Evolutionary conservation across 2,113 vertebrate genomes (phyloP), one percentile per base, ranked within the genome.

Genomic region (Ornithorhynchus anatinus): DNA sequence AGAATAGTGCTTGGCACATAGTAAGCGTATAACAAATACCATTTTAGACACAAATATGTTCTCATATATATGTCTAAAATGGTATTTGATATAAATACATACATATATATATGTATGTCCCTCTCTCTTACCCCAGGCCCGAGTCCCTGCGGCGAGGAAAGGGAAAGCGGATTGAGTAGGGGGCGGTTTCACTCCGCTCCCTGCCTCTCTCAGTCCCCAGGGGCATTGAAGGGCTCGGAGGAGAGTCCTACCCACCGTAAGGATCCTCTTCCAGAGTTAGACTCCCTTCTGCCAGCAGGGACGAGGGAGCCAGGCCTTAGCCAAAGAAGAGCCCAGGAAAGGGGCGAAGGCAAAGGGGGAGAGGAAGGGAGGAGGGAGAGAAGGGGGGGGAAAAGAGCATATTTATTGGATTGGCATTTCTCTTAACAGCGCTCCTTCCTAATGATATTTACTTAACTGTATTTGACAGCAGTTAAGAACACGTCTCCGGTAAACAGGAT

Each of bases 381-480:
- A 54, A 54, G 75, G 59, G 75, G 62, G 77, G 67, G 67, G 84
- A 86, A 74, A 75, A 84, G 85, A 84, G 75, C 85, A 69, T 89
- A 86, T 89, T 92, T 91, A 84, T 87, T 72, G 85, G 87, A 89
- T 86, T 91, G 91, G 81, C 90, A 80, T 90, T 91, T 88, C 81
- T 91, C 89, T 87, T 88, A 92, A 85, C 89, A 81, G 86, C 88
- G 77, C 90, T 86, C 78, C 83, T 88, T 86, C 75, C 89, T 89
- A 90, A 91, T 86, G 88, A 89, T 91, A 89, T 94, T 91, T 92
- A 91, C 90, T 91, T 94, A 94, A 93, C 89, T 91, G 89, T 86
- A 89, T 89, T 92, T 93, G 93, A 94, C 91, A 92, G 93, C 93
- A 86, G 93, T 92, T 94, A 93, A 89, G 88, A 87, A 89, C 85